A percentile compares a stretch with the other conserved stretches of the same genome.
Evolutionary conservation across 2,888 invertebrate genomes (phyloP).

Genomic region (Philhelius pedissequus): DNA sequence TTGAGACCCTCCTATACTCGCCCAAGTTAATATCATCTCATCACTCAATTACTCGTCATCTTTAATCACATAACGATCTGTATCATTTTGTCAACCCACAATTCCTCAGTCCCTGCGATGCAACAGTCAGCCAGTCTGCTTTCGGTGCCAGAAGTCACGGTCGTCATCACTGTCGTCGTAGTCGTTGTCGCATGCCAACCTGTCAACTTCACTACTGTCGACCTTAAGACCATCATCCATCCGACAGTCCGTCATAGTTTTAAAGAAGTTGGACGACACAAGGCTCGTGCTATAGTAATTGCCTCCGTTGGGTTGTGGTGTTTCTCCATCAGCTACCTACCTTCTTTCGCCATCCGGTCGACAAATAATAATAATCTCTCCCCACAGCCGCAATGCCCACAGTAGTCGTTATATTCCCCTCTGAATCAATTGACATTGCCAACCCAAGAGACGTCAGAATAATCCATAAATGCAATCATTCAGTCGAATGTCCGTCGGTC

Average conservation of each 20-base stretch:
- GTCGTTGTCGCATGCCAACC: slow-evolving; percentile 18
- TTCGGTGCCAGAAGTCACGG: slow-evolving; percentile 11
- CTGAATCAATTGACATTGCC: slow-evolving; percentile 31
- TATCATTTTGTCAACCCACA: slow-evolving; percentile 7
- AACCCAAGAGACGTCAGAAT: slow-evolving; percentile 48
- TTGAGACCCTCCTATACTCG: neutral
- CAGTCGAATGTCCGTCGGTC: slow-evolving; percentile 57
- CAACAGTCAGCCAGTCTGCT: neutral
- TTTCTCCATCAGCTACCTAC: neutral
- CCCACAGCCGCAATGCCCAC: neutral
- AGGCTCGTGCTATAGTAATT: slow-evolving; percentile 61
- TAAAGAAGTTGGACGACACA: slow-evolving; percentile 23
- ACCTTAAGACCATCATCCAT: slow-evolving; percentile 45
- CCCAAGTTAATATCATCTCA: neutral
- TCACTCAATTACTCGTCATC: slow-evolving; percentile 1
- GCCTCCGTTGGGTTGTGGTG: slow-evolving; percentile 24
- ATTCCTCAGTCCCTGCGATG: neutral
- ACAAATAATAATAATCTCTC: slow-evolving; percentile 26
- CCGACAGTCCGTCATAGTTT: slow-evolving; percentile 37
- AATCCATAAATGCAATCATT: slow-evolving; percentile 66
- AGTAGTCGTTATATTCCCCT: slow-evolving; percentile 7
- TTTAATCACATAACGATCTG: slow-evolving; percentile 7
- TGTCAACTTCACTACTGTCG: slow-evolving; percentile 28
- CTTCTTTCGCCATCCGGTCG: slow-evolving; percentile 26
- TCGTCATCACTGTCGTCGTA: slow-evolving; percentile 4